Base-by-base conservation (phyloP, 1,140 invertebrate genomes). In the Leptestheria dahalacensis region DNA sequence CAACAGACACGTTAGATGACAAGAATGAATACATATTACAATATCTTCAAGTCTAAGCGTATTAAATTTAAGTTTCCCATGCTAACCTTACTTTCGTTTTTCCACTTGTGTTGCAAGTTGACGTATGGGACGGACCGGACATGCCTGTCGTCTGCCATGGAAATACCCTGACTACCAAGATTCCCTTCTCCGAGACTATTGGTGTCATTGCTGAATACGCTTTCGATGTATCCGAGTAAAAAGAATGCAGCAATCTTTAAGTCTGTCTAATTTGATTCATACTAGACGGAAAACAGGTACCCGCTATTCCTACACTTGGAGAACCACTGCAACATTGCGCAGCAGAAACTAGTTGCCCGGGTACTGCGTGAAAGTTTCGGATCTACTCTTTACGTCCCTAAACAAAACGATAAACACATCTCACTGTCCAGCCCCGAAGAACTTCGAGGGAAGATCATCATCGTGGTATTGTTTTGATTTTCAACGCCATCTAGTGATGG, bases 41-140 rank as follows among this genome's bases (percentile, higher is more conserved):
- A 20, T 3, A 23, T 15, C 24, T 52, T 26, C 12, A 23, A 18
- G 15, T 52, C 12, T 2, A 23, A 10, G n/a, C 56, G 12, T 1
- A 46, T 26, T 48, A n/a, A 28, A 24, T 47, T 58, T 47, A n/a
- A 23, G 10, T 3, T 48, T 47, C 6, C 15, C 15, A 49, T 2
- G 4, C 18, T 25, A 18, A 28, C 53, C 20, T 62, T 23, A 29
- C 23, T 29, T 60, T 52, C n/a, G 52, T 21, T 51, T n/a, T 66
- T 62, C 61, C 69, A 82, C n/a, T n/a, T n/a, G n/a, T n/a, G n/a
- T n/a, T n/a, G n/a, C n/a, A n/a, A n/a, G 77, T 82, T 63, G 80
- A 83, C 66, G 71, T 78, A 47, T 82, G 80, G 79, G 79, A 80
- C 64, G 78, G 77, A 1, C 72, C 73, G 18, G 73, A 77, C 21